A percentile compares a stretch with the other conserved stretches of the same genome.
Evolutionary conservation across 1,140 invertebrate species (phyloP).

Genomic region (Nasonia giraulti): DNA sequence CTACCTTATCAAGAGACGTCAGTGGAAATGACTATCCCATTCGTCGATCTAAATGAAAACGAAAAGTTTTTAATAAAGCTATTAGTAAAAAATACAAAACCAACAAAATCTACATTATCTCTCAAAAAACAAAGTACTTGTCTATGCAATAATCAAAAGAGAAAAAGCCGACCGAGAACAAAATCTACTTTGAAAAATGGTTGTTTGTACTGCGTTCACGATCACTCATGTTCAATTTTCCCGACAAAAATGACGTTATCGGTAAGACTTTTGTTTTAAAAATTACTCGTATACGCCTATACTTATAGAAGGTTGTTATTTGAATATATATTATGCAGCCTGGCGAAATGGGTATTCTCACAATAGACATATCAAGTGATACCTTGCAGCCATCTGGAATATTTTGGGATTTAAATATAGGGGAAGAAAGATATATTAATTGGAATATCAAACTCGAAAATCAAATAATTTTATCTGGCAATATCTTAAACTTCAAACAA

Average conservation of each 20-base stretch:
- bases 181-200: constrained; percentile 33
- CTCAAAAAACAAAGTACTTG: constrained; percentile 58
- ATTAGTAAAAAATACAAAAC: constrained; percentile 56
- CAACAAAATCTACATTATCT: constrained; percentile 50
- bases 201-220: constrained; percentile 56
- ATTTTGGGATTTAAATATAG: constrained; percentile 60
- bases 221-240: constrained; percentile 52
- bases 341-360: constrained; percentile 37
- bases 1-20: constrained; percentile 51
- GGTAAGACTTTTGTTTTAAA: constrained; percentile 47
- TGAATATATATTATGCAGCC: constrained; percentile 13
- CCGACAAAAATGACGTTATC: constrained; percentile 56
- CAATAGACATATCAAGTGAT: constrained; percentile 48
- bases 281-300: neutral
- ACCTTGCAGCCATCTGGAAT: constrained; percentile 40
- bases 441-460: constrained; percentile 55
- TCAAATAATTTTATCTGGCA: constrained; percentile 49
- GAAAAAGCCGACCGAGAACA: constrained; percentile 45
- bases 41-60: constrained; percentile 51
- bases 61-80: constrained; percentile 58
- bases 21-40: constrained; percentile 53
- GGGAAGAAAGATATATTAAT: constrained; percentile 61
- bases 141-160: constrained; percentile 55
- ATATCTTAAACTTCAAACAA: constrained; percentile 55
- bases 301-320: neutral